These are phyloP conservation scores for Heliconius hewitsoni DNA, from an alignment of 1,140 invertebrate species.

Conservation along the genomic window DNA sequence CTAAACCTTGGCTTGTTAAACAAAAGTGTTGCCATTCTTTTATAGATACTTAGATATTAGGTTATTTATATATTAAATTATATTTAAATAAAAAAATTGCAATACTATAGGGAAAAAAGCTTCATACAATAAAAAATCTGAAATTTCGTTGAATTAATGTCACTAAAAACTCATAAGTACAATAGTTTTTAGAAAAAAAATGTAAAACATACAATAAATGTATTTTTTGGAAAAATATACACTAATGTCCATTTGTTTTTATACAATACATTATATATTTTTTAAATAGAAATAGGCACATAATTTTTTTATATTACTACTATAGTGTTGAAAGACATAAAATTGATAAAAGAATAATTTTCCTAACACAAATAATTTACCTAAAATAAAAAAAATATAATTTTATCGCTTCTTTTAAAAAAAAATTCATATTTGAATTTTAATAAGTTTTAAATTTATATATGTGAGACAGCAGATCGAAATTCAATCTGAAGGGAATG, in stretches of 20 bases:
- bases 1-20: conserved; percentile 16
- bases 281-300: neutral
- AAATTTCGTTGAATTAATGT: neutral
- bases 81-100: conserved; percentile 1
- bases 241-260: neutral
- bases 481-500: neutral
- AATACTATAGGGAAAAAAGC: neutral
- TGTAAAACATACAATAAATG: neutral
- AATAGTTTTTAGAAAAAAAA: neutral
- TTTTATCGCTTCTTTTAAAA: neutral
- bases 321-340: neutral
- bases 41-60: neutral
- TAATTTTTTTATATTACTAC: neutral
- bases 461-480: neutral
- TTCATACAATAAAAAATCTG: neutral
- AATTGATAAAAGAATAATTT: neutral
- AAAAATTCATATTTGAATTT: neutral
- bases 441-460: neutral
- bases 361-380: neutral
- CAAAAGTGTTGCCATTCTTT: neutral
- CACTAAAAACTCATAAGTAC: neutral
- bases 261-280: neutral
- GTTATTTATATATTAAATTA: neutral
- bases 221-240: neutral
- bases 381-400: neutral